Base-by-base conservation (phyloP, 2,113 vertebrate genomes). In the Plotosus lineatus region DNA sequence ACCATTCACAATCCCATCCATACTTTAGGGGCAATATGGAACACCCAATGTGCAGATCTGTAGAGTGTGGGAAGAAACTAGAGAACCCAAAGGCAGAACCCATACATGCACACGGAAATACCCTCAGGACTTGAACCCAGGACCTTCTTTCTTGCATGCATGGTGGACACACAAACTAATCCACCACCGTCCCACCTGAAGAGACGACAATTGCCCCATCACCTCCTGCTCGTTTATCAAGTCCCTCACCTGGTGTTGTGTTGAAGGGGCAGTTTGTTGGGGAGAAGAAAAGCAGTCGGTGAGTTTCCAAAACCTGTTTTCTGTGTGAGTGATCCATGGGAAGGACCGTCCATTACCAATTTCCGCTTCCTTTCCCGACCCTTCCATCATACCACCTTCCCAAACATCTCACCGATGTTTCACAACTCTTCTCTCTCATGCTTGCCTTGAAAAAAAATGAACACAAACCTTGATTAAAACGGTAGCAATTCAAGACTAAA, bases 271-370 rank as follows among this genome's bases (percentile, higher is more conserved):
- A 46, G 89, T 89, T 80, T 95, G 93, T 65, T 95, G 94, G 87
- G 92, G 88, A 91, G 91, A 89, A 87, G 95, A 95, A 91, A 97
- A 98, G 90, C 97, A 97, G 89, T 96, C 90, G 90, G 95, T 93
- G 85, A 97, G 93, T 89, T 95, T 97, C 96, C 96, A 98, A 85
- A 96, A 92, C 92, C 94, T 95, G 58, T 94, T 91, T 89, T 95
- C 92, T 89, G 93, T 87, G 75, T n/a, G 90, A 86, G 87, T 92
- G 86, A 94, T 92, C 95, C 96, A 96, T 92, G 93, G 90, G 58
- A 92, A 87, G 0, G 94, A 92, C 86, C 90, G 95, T 88, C 88
- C 89, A 90, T 92, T 88, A 87, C 88, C 87, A 76, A 81, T 92
- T 79, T 93, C 85, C 82, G 89, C 93, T 88, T 96, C 95, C 66